Base-by-base conservation (phyloP, 2,888 invertebrate species). In the Dusona sp. region DNA sequence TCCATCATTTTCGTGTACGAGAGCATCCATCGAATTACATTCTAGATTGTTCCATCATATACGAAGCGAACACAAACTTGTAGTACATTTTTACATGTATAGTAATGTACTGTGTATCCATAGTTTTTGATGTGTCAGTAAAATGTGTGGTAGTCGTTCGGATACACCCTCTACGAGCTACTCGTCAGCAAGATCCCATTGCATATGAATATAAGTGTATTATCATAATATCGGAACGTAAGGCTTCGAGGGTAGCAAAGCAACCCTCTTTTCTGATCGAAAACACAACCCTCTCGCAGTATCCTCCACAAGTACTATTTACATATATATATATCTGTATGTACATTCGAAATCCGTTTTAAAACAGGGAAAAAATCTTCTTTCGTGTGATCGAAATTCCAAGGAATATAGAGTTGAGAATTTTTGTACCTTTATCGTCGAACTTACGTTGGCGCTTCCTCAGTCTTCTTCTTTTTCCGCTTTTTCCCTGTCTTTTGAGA, bases 161-260 rank as follows among this genome's bases (percentile, higher is more conserved):
- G 57, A 85, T 68, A 78, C 82, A 84, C 87, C 89, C 88, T 87
- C 88, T 89, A 85, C 61, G 77, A 85, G 89, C 88, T 88, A 74
- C 77, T 57, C 84, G 72, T 85, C 79, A 79, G 74, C 65, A 81
- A 75, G 80, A 88, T 89, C 92, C 91, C 87, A 89, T 89, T 91
- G 91, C 91, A 91, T 92, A 93, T 91, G 92, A 93, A 93, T 93
- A 92, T 91, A 92, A 92, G 91, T 92, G 91, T 91, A 93, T 93
- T 93, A 93, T 92, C 92, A 93, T 93, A 93, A 93, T 92, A 91
- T 90, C 88, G 79, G 72, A 68, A 83, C 88, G 85, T 48, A 48
- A 64, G 72, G 72, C 75, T 81, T 88, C 89, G 88, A 88, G 90
- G 90, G 88, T 90, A 89, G 86, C 79, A n/a, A 42, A 61, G 61